Base-by-base conservation (phyloP, 1,140 invertebrate species). In the Lysiphlebus fabarum region DNA sequence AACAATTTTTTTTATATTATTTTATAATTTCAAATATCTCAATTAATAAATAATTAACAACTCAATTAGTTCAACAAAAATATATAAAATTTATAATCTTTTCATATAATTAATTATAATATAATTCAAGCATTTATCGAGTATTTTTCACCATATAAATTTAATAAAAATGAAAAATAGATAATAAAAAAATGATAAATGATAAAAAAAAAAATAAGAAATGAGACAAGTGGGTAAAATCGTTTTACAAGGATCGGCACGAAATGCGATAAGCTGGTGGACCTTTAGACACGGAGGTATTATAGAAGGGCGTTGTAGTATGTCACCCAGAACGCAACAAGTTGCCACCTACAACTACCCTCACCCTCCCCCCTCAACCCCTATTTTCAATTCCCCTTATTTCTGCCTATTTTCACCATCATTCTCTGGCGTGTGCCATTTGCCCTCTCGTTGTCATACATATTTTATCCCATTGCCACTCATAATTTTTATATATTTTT, bases 321-420 rank as follows among this genome's bases (percentile, higher is more conserved):
- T 70, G 70, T 71, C 70, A 71, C 67, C 67, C 61, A 43, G 58
- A 55, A 61, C 69, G 71, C 71, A 73, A 73, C 71, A 73, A 73
- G 71, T 73, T 73, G 70, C 68, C 63, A 63, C 63, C 57, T 62
- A 26, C 1, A 26, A 26, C 17, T 26, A 56, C 57, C 48, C 26
- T 51, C 60, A 61, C 63, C 55, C 44, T 58, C 47, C 26, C 48
- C 45, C 56, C 62, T 55, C 36, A 37, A 4, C 43, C 3, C 2
- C 43, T 36, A 33, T 33, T 10, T 5, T 36, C 11, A 5, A 40
- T 8, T 5, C 48, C 26, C 65, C 63, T 64, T 62, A 38, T 58
- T 53, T 48, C 44, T 26, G 60, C 61, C 65, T 62, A 10, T 36
- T 42, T 33, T 43, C 8, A 14, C 43, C 36, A 17, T 55, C 55